Base-by-base conservation (phyloP, 2,113 vertebrate genomes). In the Callospermophilus lateralis region DNA sequence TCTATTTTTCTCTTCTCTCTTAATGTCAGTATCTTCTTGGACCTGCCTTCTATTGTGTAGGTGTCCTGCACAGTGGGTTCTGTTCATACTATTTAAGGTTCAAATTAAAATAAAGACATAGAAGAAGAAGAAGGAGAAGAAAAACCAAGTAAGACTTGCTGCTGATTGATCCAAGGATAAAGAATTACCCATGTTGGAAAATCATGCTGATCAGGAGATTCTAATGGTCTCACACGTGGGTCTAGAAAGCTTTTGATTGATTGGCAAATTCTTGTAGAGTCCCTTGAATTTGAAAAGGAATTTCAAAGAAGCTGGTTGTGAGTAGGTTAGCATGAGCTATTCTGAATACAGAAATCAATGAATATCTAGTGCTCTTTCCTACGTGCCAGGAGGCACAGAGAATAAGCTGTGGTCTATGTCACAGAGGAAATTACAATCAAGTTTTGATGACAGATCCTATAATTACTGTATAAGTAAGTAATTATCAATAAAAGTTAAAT, bases 401-500 rank as follows among this genome's bases (percentile, higher is more conserved):
- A 84, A 73, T 63, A 53, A 76, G 37, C 73, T 70, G 13, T 79
- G 2, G 11, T n/a, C 4, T 73, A 1, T 88, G 34, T 9, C 34
- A 79, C 6, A 76, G 39, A 93, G 28, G 4, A 84, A 84, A 90
- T 84, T 17, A 15, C 8, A 72, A 79, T 76, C 4, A n/a, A 19
- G 3, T 94, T 89, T 37, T 63, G n/a, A 11, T 72, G 51, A 48
- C 9, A 93, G 48, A 20, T 72, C 58, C 74, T 48, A 61, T 89
- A 81, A 72, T 86, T 89, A 17, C 11, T 48, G 5, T 48, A 22
- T 58, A 95, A 89, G 51, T 55, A 70, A 32, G 3, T 39, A 78
- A 70, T 88, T 74, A 80, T 73, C 30, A 73, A 26, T 73, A 51
- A 51, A 87, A 93, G 55, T 70, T 94, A 93, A 80, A 79, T 37